These are phyloP conservation scores for sheep (Ovis aries) DNA, from an alignment of 2,113 vertebrate species.

Conservation along the genomic window ARS-UI_Ramb_v3.0 NC_056080.1:137955501-137956000, in stretches of 20 bases:
- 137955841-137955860: not conserved
- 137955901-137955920: not conserved
- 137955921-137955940: not conserved
- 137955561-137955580: not conserved
- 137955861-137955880: not conserved
- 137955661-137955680: not conserved
- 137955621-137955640: not conserved
- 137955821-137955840: not conserved
- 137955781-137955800: not conserved
- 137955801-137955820: not conserved
- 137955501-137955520: not conserved
- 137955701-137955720: not conserved
- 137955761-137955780: not conserved
- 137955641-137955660: slow-evolving; percentile 1
- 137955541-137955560: not conserved
- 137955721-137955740: not conserved
- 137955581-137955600: not conserved
- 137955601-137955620: not conserved
- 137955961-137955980: not conserved
- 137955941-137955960: not conserved
- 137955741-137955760: not conserved
- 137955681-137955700: not conserved
- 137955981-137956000: not conserved
- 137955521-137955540: not conserved
- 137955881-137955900: not conserved